Conservation (phyloP, 1,140 invertebrate genomes). For the Tetragnatha versicolor region DNA sequence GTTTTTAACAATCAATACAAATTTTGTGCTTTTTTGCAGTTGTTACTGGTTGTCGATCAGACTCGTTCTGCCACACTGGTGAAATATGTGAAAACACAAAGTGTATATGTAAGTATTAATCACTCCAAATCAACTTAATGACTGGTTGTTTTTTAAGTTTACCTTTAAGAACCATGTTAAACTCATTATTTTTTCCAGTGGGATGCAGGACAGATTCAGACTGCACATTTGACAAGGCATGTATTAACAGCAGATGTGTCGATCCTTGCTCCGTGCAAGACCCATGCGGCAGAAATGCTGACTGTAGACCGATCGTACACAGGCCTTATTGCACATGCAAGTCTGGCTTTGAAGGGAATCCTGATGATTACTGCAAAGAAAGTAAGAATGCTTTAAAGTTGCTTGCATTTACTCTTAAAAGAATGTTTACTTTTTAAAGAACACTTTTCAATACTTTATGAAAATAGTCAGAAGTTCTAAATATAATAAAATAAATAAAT, state of each 20-base stretch:
- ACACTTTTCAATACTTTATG: too few species aligned
- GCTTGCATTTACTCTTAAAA: background rate
- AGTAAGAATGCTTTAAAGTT: conserved; percentile 27
- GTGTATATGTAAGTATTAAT: conserved; percentile 55
- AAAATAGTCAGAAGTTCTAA: background rate
- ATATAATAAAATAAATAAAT: background rate
- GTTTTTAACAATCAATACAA: conserved; percentile 11
- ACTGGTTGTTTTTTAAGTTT: background rate
- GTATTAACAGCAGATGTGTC: conserved; percentile 80
- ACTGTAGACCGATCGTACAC: conserved; percentile 81
- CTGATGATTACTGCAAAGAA: conserved; percentile 70
- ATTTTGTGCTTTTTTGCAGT: conserved; percentile 54
- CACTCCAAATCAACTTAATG: background rate
- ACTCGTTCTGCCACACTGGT: conserved; percentile 56
- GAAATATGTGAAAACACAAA: conserved; percentile 57
- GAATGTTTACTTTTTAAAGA: background rate
- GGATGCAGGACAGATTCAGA: conserved; percentile 67
- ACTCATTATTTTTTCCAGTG: conserved; percentile 53
- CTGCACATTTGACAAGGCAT: conserved; percentile 77
- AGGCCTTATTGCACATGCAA: conserved; percentile 81
- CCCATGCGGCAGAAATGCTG: conserved; percentile 82
- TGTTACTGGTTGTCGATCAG: conserved; percentile 53
- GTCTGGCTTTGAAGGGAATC: conserved; percentile 81
- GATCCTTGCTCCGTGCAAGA: conserved; percentile 64
- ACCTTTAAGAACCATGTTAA: background rate